Evolutionary conservation across 2,113 vertebrate genomes (phyloP).

Genomic region (Mionectes macconnelli): DNA sequence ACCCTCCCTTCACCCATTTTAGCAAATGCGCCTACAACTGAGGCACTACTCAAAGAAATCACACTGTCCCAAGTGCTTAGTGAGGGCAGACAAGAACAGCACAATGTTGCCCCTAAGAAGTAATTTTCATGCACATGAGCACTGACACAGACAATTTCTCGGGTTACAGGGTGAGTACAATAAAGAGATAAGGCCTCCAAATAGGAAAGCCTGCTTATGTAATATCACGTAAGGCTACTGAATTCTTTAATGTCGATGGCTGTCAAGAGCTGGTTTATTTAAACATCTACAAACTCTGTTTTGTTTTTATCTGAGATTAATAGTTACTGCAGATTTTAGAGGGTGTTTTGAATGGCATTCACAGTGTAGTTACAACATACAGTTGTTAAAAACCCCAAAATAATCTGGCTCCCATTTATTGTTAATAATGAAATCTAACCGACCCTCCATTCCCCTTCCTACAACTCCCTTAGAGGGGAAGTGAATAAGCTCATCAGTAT

Average conservation of each 20-base stretch:
- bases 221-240: not conserved
- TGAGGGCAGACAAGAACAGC: not conserved
- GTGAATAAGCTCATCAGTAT: constrained; percentile 38
- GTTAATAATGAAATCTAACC: not conserved
- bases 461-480: not conserved
- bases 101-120: not conserved
- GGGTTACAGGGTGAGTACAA: not conserved
- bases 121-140: not conserved
- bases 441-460: not conserved
- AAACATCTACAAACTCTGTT: not conserved
- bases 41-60: not conserved
- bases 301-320: not conserved
- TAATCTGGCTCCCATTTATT: not conserved
- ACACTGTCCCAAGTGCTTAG: not conserved
- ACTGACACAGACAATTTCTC: not conserved
- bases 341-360: not conserved
- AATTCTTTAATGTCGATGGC: not conserved
- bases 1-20: not conserved
- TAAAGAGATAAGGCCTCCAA: not conserved
- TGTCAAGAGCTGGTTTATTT: not conserved
- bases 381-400: not conserved
- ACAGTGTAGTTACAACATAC: not conserved
- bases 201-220: not conserved
- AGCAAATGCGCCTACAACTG: not conserved
- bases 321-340: not conserved